A percentile compares a stretch with the other conserved stretches of the same genome.
Evolutionary conservation across 2,888 invertebrate species (phyloP).

Genomic region (Volucella inanis): DNA sequence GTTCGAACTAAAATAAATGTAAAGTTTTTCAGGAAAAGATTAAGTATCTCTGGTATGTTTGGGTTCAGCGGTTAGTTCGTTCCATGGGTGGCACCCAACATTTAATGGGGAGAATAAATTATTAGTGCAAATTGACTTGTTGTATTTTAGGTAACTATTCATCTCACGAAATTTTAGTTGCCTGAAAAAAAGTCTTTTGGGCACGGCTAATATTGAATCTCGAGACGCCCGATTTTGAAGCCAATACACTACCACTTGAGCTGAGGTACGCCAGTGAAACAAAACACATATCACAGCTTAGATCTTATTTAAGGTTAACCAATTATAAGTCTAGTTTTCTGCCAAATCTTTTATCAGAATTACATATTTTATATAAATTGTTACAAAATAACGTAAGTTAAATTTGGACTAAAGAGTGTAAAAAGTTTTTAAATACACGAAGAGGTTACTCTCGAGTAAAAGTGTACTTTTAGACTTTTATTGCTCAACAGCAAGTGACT

Average conservation of each 20-base stretch:
- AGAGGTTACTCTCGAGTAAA: conserved; percentile 3
- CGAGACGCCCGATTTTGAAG: too few species aligned
- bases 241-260: too few species aligned
- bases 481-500: too few species aligned
- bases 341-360: conserved; percentile 3
- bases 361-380: conserved; percentile 30
- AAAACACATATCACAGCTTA: conserved; percentile 15
- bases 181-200: too few species aligned
- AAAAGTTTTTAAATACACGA: conserved; percentile 23
- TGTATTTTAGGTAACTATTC: too few species aligned
- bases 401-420: conserved; percentile 8
- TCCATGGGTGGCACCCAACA: too few species aligned
- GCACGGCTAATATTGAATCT: too few species aligned
- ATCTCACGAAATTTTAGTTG: too few species aligned
- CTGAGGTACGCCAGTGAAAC: conserved; percentile 14
- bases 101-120: too few species aligned
- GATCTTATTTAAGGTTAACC: conserved; percentile 24
- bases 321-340: conserved; percentile 31
- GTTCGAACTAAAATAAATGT: conserved; percentile 8
- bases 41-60: conserved; percentile 27
- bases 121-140: too few species aligned
- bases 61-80: too few species aligned
- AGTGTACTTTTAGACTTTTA: too few species aligned
- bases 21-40: conserved; percentile 23
- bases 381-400: conserved; percentile 7